Percentiles rank a stretch among this genome's conserved stretches.
Conservation (phyloP, 2,888 invertebrate genomes). For the Hyles lineata region DNA sequence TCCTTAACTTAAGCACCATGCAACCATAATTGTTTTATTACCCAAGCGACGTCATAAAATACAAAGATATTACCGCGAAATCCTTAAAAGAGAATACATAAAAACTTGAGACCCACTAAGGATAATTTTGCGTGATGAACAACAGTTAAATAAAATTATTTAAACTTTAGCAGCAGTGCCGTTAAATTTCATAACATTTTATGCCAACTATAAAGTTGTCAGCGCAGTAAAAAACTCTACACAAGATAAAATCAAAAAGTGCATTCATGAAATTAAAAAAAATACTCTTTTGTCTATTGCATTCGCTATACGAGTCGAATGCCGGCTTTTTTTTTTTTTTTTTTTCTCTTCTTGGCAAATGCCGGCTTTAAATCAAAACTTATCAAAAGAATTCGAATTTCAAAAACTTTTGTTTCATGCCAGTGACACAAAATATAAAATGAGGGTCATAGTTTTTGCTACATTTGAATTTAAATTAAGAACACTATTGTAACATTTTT, state of each 20-base stretch:
- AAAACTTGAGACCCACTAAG: slow-evolving; percentile 16
- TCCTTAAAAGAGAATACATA: slow-evolving; percentile 17
- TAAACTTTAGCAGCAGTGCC: not conserved
- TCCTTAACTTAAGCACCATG: not conserved
- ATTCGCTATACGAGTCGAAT: slow-evolving; percentile 68
- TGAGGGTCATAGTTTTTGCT: slow-evolving; percentile 58
- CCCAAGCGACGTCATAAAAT: not conserved
- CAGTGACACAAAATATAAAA: slow-evolving; percentile 62
- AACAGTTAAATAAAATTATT: slow-evolving; percentile 12
- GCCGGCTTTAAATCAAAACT: slow-evolving; percentile 76
- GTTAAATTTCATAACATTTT: slow-evolving; percentile 17
- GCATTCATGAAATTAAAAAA: slow-evolving; percentile 47
- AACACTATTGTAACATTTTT: slow-evolving; percentile 75
- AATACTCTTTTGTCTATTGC: slow-evolving; percentile 57
- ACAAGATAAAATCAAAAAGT: slow-evolving; percentile 57
- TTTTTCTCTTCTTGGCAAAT: no score
- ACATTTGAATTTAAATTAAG: slow-evolving; percentile 76
- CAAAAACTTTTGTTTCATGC: slow-evolving; percentile 73
- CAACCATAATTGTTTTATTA: not conserved
- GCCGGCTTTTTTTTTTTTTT: no score
- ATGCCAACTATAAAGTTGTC: slow-evolving; percentile 31
- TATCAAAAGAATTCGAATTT: slow-evolving; percentile 78
- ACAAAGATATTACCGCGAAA: slow-evolving; percentile 12
- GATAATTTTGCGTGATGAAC: slow-evolving; percentile 15
- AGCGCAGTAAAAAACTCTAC: slow-evolving; percentile 35